Conservation (phyloP, 1,140 invertebrate species). For the Polyergus mexicanus region DNA sequence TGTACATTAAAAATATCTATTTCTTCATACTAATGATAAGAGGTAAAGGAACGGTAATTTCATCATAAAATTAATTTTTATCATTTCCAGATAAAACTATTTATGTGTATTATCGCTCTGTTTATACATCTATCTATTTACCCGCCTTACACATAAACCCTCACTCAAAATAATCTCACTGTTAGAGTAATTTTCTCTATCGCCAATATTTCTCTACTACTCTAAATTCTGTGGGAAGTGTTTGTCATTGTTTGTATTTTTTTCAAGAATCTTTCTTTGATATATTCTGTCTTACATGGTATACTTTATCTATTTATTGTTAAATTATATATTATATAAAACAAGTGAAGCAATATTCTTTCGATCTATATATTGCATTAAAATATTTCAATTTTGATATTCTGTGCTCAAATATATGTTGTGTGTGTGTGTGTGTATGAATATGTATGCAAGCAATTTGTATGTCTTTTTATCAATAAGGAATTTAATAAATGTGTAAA, state of each 20-base stretch:
- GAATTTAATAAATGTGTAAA: conserved; percentile 9
- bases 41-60: neutral
- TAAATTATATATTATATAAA: neutral
- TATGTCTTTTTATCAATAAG: conserved; percentile 14
- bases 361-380: neutral
- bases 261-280: neutral
- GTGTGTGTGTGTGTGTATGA: neutral
- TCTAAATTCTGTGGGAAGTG: neutral
- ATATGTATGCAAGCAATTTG: neutral
- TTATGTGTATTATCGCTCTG: neutral
- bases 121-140: neutral
- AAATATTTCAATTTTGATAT: conserved; percentile 9
- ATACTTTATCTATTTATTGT: conserved; percentile 5
- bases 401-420: too few relatives aligned
- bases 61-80: neutral
- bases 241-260: neutral
- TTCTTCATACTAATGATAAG: neutral
- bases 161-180: neutral
- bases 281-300: neutral
- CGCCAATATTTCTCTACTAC: too few relatives aligned
- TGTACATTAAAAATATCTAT: conserved; percentile 31
- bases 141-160: neutral
- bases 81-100: neutral
- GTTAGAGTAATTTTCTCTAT: neutral
- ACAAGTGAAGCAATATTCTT: conserved; percentile 11